A percentile compares a stretch with the other conserved stretches of the same genome.
Evolutionary conservation across 2,888 invertebrate species (phyloP).

Genomic region (Punctoribates punctum): DNA sequence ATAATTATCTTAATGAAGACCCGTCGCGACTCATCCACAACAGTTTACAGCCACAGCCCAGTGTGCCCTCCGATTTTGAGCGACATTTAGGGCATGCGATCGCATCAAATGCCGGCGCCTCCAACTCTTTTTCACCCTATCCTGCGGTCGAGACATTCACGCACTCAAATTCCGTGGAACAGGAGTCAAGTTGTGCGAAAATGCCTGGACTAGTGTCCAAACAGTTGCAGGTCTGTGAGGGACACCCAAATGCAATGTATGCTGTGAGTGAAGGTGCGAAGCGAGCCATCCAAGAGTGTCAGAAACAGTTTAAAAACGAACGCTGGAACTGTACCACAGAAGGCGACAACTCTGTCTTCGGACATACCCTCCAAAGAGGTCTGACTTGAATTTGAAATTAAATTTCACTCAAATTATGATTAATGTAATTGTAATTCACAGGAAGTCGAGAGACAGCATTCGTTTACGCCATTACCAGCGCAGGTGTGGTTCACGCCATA

Average conservation of each 20-base stretch:
- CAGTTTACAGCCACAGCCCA: background rate
- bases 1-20: background rate
- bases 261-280: constrained; percentile 59
- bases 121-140: background rate
- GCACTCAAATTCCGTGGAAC: background rate
- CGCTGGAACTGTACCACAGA: constrained; percentile 60
- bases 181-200: constrained; percentile 49
- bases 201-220: constrained; percentile 53
- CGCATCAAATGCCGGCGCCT: background rate
- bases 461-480: constrained; percentile 60
- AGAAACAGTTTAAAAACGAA: constrained; percentile 59
- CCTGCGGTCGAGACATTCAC: background rate
- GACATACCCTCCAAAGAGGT: no score
- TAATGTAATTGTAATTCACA: constrained; percentile 48
- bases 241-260: constrained; percentile 58
- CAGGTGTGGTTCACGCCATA: constrained; percentile 60
- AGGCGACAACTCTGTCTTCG: no score
- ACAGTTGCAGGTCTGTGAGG: constrained; percentile 57
- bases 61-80: background rate
- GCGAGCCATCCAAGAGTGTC: constrained; percentile 59
- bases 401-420: no score
- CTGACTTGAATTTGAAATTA: no score
- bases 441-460: constrained; percentile 61
- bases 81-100: background rate
- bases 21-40: background rate